These are phyloP conservation scores for Callosobruchus maculatus DNA, from an alignment of 2,888 invertebrate genomes.

Conservation along the genomic window DNA sequence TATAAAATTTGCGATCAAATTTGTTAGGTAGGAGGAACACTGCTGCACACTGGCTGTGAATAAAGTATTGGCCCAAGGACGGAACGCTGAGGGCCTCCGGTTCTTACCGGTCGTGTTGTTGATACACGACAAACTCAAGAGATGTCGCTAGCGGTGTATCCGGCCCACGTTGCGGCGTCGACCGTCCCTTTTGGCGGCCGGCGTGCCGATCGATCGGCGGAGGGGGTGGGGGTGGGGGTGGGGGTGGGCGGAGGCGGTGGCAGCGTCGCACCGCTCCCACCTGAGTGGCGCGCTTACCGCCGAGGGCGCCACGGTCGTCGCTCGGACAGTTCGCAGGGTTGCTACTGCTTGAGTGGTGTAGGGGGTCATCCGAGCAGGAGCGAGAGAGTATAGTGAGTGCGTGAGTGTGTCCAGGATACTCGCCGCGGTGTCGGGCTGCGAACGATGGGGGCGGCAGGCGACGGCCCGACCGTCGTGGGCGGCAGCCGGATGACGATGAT, in stretches of 20 bases:
- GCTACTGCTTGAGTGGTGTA: slow-evolving; percentile 19
- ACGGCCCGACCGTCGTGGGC: slow-evolving; percentile 26
- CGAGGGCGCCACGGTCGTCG: slow-evolving; percentile 44
- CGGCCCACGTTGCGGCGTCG: neutral
- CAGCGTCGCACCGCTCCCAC: slow-evolving; percentile 16
- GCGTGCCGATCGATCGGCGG: slow-evolving; percentile 9
- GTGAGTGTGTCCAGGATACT: slow-evolving; percentile 47
- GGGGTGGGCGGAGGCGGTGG: no score
- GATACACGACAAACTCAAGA: neutral
- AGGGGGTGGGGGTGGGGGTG: no score
- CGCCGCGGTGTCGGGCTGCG: slow-evolving; percentile 32
- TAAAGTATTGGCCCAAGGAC: no score
- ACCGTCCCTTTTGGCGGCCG: slow-evolving; percentile 5
- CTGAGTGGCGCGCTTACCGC: slow-evolving; percentile 24
- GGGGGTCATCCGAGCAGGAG: slow-evolving; percentile 7
- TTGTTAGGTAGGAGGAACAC: no score
- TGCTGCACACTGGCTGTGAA: no score
- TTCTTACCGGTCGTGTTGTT: no score
- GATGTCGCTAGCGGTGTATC: neutral
- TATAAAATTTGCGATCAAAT: no score
- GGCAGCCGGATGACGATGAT: slow-evolving; percentile 27
- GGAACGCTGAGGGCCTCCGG: no score
- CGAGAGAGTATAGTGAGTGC: slow-evolving; percentile 13
- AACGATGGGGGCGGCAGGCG: slow-evolving; percentile 11
- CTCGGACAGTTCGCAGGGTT: slow-evolving; percentile 44